Evolutionary conservation across 2,888 invertebrate genomes (phyloP).

Genomic region (Scrobipalpa atriplicella): DNA sequence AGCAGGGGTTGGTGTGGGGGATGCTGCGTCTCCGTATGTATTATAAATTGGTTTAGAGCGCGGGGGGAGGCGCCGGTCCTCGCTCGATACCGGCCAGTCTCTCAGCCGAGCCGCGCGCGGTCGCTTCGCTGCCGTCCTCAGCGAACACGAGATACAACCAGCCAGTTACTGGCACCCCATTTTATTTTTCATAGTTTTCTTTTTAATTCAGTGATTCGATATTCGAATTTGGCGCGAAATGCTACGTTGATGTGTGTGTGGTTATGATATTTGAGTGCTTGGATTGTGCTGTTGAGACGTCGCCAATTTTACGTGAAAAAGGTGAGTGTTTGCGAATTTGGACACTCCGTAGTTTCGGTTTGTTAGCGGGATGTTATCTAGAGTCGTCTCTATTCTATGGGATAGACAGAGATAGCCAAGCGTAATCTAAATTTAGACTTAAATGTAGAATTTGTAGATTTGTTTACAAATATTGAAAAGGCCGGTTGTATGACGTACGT

Average conservation of each 20-base stretch:
- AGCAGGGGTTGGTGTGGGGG: constrained; percentile 53
- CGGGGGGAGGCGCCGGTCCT: constrained; percentile 65
- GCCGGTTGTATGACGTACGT: constrained; percentile 11
- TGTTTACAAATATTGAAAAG: constrained; percentile 21
- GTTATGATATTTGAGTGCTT: constrained; percentile 32
- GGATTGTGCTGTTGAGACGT: constrained; percentile 38
- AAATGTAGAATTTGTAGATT: not conserved
- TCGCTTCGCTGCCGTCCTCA: constrained; percentile 43
- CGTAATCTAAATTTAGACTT: not conserved
- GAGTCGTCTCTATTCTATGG: not conserved
- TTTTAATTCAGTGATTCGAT: constrained; percentile 28
- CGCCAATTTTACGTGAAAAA: constrained; percentile 35
- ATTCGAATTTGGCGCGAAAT: constrained; percentile 19
- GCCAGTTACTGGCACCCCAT: constrained; percentile 45
- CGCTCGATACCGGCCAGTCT: constrained; percentile 80
- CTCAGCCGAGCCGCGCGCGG: constrained; percentile 55
- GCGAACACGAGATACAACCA: constrained; percentile 32
- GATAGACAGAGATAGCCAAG: not conserved
- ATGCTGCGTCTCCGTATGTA: constrained; percentile 82
- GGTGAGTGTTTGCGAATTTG: constrained; percentile 39
- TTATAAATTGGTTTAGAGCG: constrained; percentile 82
- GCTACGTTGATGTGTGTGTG: constrained; percentile 25
- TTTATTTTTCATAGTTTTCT: constrained; percentile 39
- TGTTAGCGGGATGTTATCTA: not conserved
- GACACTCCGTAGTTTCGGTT: not conserved